A percentile compares a stretch with the other conserved stretches of the same genome.
phyloP scores from a whole-genome alignment of 2,113 vertebrate species.

The Tachysurus fulvidraco region DNA sequence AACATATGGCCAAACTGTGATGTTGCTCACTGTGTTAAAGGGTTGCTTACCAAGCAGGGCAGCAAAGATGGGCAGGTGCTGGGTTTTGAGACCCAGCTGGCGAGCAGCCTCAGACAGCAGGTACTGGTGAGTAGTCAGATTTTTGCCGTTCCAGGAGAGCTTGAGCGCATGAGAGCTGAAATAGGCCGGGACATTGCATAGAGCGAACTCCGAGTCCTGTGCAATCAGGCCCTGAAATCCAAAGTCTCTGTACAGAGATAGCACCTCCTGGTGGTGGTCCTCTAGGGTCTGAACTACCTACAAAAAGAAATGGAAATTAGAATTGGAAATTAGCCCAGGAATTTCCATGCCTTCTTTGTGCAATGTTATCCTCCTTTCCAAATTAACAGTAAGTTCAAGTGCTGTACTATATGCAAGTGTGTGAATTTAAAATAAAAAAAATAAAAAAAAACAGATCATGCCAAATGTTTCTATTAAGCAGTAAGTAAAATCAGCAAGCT shows the following conservation, averaged over 20 bases:
- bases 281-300: slow-evolving; percentile 92
- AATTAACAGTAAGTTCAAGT: neutral
- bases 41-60: slow-evolving; percentile 81
- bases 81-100: slow-evolving; percentile 86
- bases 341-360: neutral
- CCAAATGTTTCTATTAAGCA: neutral
- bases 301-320: neutral
- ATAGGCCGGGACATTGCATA: slow-evolving; percentile 89
- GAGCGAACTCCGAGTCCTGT: slow-evolving; percentile 89
- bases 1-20: neutral
- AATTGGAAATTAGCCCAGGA: neutral
- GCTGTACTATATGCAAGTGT: neutral
- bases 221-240: slow-evolving; percentile 90
- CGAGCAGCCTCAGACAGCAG: slow-evolving; percentile 89
- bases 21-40: neutral
- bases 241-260: slow-evolving; percentile 87
- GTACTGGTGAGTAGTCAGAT: slow-evolving; percentile 91
- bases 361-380: neutral
- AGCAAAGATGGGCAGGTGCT: slow-evolving; percentile 88
- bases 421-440: neutral
- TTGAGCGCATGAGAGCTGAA: slow-evolving; percentile 90
- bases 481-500: no score
- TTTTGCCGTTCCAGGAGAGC: slow-evolving; percentile 93
- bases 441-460: neutral
- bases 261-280: slow-evolving; percentile 92